Evolutionary conservation across 2,113 vertebrate genomes (phyloP), one percentile per base, ranked within the genome.

Genomic region (Rhipidura dahli): DNA sequence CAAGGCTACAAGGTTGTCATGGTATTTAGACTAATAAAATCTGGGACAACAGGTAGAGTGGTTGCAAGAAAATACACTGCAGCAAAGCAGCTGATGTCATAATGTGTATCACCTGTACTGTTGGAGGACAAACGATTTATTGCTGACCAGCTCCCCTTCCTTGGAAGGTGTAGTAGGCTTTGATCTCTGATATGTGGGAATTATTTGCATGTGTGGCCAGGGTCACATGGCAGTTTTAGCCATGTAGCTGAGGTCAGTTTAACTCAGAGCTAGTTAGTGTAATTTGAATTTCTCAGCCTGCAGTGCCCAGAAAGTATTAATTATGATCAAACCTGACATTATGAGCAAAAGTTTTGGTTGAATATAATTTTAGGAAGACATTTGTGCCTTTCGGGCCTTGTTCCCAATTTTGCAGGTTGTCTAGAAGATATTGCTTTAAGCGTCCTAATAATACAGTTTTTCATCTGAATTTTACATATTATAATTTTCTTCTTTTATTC

Each of bases 371-470:
- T 65, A 85, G 47, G 39, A 83, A 69, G 53, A 75, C 10, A 72
- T 60, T 7, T 72, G 50, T 85, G 77, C 24, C 31, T 95, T 80
- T 69, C 69, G 40, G 71, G 23, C 63, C 50, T 35, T 77, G 39
- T 64, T 87, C 51, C 30, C 51, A 81, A 35, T 87, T 69, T 30
- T 61, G 54, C 40, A 44, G 37, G 28, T 65, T 56, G 37, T 81
- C 71, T 83, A 79, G 75, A 85, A 82, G 71, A 71, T 68, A 45
- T 56, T 60, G 70, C 56, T 87, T 1, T 70, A 56, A 66, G 23
- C 33, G 0, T 86, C 37, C 12, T 80, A 47, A 42, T 44, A 80
- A 65, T 42, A 10, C 0, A 2, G 3, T 1, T 15, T 24, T 64
- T 75, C 37, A 20, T 5, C 10, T 59, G 42, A 69, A 10, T 65